Percentiles rank a stretch among this genome's conserved stretches.
phyloP scores from a whole-genome alignment of 2,888 invertebrate genomes.

The Osmoderma eremita region DNA sequence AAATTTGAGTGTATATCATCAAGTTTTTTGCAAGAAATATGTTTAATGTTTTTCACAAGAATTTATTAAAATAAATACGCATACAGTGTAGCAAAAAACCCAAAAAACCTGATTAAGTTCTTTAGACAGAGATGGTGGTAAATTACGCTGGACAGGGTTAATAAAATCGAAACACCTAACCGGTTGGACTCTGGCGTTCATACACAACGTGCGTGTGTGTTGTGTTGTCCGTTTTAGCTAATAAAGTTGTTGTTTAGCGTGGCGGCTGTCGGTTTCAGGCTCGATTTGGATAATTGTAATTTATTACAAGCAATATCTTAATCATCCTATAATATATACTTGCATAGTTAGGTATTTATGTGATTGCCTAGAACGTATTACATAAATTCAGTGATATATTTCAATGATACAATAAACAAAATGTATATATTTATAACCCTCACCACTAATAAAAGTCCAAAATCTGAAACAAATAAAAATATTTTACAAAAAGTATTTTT shows the following conservation, averaged over 20 bases:
- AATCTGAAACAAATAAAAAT: no score
- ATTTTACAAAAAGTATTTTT: no score
- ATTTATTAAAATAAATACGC: conserved; percentile 29
- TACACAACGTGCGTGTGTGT: conserved; percentile 6
- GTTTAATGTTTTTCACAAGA: conserved; percentile 6
- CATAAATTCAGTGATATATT: no score
- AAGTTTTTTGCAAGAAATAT: no score
- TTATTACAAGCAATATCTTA: conserved; percentile 53
- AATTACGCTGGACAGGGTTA: conserved; percentile 12
- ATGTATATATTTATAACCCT: no score
- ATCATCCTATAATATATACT: conserved; percentile 42
- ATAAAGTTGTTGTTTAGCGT: conserved; percentile 55
- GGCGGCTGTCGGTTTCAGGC: conserved; percentile 52
- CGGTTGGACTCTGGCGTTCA: not conserved
- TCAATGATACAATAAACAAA: no score
- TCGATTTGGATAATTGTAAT: conserved; percentile 54
- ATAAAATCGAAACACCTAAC: conserved; percentile 5
- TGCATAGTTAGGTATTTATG: not conserved
- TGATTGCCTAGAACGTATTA: no score
- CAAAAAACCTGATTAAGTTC: conserved; percentile 17
- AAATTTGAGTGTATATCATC: no score
- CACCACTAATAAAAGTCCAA: no score
- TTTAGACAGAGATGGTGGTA: conserved; percentile 27
- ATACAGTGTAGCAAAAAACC: not conserved
- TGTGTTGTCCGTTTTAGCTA: conserved; percentile 51